These are phyloP conservation scores for Rhinichthys klamathensis DNA, from an alignment of 2,113 vertebrate species.

Conservation along the genomic window DNA sequence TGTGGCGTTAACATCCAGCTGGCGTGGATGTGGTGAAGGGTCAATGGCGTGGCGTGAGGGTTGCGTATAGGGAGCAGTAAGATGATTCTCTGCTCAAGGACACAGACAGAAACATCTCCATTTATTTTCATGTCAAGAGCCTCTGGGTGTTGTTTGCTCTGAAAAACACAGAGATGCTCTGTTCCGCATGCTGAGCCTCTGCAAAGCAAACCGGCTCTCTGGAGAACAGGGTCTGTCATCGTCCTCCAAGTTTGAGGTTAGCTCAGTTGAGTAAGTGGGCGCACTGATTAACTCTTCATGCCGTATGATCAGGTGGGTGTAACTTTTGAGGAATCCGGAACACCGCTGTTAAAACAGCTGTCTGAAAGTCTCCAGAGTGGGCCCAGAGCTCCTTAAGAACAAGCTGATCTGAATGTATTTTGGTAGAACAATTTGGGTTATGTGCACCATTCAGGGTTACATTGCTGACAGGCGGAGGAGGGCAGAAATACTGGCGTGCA, in stretches of 20 bases:
- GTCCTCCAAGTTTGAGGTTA: constrained; percentile 8
- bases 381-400: constrained; percentile 20
- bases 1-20: neutral
- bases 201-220: constrained; percentile 40
- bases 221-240: neutral
- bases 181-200: constrained; percentile 39
- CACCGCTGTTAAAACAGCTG: constrained; percentile 23
- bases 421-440: constrained; percentile 27
- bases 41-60: neutral
- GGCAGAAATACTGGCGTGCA: neutral
- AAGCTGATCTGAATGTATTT: constrained; percentile 28
- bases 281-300: constrained; percentile 32
- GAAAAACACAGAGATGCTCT: constrained; percentile 56
- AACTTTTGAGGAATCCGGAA: constrained; percentile 22
- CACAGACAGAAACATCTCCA: constrained; percentile 33
- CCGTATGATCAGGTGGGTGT: neutral
- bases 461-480: constrained; percentile 10
- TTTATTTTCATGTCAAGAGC: constrained; percentile 44
- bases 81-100: constrained; percentile 32
- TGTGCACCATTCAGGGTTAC: neutral
- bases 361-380: constrained; percentile 15
- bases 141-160: constrained; percentile 31
- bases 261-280: constrained; percentile 6
- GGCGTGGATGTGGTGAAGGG: neutral
- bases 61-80: neutral